Conservation (phyloP, 1,140 invertebrate genomes). For the Hesperophylax magnus region DNA sequence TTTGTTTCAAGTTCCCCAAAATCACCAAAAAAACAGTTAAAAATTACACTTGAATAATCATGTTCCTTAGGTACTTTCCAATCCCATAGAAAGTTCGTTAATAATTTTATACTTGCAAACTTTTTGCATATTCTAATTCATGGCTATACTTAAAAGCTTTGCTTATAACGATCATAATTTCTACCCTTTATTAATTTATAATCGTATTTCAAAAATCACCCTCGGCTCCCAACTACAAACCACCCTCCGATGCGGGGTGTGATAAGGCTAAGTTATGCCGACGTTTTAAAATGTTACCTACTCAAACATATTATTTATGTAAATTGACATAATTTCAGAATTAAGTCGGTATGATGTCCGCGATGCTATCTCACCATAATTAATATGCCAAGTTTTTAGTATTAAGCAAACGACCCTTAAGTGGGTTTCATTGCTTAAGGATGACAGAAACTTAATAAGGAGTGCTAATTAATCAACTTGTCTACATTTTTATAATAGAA, state of each 20-base stretch:
- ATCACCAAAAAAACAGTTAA: too few species aligned
- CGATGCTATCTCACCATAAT: background rate
- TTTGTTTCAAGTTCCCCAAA: too few species aligned
- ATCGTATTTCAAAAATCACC: conserved; percentile 3
- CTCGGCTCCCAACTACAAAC: background rate
- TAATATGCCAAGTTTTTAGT: background rate
- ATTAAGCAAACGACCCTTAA: background rate
- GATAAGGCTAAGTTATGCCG: conserved; percentile 1
- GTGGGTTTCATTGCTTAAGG: too few species aligned
- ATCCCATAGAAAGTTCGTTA: too few species aligned
- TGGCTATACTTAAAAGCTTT: too few species aligned
- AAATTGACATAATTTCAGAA: conserved; percentile 15
- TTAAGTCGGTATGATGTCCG: background rate
- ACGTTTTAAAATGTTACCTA: conserved; percentile 4
- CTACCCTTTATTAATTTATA: conserved; percentile 10
- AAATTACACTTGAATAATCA: too few species aligned
- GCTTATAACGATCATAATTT: background rate
- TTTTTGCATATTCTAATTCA: too few species aligned
- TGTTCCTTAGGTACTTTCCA: too few species aligned
- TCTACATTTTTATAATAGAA: too few species aligned
- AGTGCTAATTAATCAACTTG: too few species aligned
- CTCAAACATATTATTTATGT: background rate
- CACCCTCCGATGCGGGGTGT: background rate
- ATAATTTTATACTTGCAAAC: too few species aligned
- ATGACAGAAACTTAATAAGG: too few species aligned